phyloP scores from a whole-genome alignment of 2,888 invertebrate genomes.

The Pyrrhia umbra region DNA sequence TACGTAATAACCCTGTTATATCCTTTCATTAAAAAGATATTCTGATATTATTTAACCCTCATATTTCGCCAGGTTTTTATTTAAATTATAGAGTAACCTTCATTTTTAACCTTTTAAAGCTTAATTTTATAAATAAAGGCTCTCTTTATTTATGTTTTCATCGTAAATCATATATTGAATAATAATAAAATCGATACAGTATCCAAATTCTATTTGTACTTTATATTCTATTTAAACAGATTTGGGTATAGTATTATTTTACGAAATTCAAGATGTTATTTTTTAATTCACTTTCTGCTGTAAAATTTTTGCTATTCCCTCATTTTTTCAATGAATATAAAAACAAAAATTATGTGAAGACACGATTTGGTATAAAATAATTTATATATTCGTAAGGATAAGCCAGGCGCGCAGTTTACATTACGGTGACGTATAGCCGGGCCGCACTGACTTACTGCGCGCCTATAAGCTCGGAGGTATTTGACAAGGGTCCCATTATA shows the following conservation, averaged over 20 bases:
- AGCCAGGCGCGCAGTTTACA: conserved; percentile 59
- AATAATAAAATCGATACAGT: not conserved
- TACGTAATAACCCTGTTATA: no score
- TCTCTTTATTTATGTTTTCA: no score
- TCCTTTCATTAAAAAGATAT: no score
- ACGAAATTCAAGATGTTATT: not conserved
- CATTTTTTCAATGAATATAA: conserved; percentile 46
- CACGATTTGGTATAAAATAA: conserved; percentile 60
- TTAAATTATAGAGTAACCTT: no score
- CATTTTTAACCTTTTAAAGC: no score
- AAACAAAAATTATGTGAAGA: conserved; percentile 64
- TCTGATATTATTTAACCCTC: no score
- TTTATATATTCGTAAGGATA: conserved; percentile 57
- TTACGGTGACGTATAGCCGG: conserved; percentile 54
- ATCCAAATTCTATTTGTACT: not conserved
- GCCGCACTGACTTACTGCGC: conserved; percentile 40
- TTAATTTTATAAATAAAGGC: no score
- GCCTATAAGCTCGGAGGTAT: conserved; percentile 60
- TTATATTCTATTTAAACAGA: conserved; percentile 5
- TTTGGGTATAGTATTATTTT: conserved; percentile 1
- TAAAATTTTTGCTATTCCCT: conserved; percentile 9
- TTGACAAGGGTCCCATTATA: conserved; percentile 72
- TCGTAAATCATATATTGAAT: not conserved
- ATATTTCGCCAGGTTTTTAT: no score
- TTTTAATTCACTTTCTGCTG: conserved; percentile 30